Conservation (phyloP, 2,888 invertebrate genomes). For the Ectemnius lituratus region DNA sequence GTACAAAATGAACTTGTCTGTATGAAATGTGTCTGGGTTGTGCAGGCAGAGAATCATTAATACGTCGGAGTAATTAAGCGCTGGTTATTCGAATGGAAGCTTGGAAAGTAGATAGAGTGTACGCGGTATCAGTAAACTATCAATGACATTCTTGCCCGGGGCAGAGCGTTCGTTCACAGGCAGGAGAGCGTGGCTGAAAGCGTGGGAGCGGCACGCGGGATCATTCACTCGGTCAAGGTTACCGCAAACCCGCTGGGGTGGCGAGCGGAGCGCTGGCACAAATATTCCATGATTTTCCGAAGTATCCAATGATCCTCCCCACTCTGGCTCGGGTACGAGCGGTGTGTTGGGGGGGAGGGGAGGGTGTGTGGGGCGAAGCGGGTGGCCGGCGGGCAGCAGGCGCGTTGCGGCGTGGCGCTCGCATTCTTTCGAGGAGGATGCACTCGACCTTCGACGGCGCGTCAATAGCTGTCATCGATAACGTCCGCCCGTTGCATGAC, state of each 20-base stretch:
- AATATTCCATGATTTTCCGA: slow-evolving; percentile 37
- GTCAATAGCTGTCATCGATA: slow-evolving; percentile 67
- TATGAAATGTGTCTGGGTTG: no score
- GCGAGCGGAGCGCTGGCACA: slow-evolving; percentile 11
- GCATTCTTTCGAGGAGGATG: slow-evolving; percentile 60
- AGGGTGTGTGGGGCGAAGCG: neutral
- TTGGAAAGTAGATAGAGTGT: no score
- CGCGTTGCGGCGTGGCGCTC: slow-evolving; percentile 1
- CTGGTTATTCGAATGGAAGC: no score
- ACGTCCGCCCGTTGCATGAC: slow-evolving; percentile 60
- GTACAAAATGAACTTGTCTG: no score
- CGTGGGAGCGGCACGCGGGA: slow-evolving; percentile 25
- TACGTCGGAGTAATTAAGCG: no score
- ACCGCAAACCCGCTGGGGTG: slow-evolving; percentile 13
- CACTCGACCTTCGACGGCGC: slow-evolving; percentile 54
- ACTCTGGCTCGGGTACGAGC: slow-evolving; percentile 2
- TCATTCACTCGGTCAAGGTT: slow-evolving; percentile 23
- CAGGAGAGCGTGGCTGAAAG: neutral
- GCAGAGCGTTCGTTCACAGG: no score
- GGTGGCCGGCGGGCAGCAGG: neutral
- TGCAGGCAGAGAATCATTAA: no score
- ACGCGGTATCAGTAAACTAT: no score
- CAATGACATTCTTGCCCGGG: no score
- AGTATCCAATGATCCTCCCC: slow-evolving; percentile 38
- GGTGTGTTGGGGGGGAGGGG: neutral